phyloP scores from a whole-genome alignment of 2,888 invertebrate genomes.

The Himalopsyche japonica region DNA sequence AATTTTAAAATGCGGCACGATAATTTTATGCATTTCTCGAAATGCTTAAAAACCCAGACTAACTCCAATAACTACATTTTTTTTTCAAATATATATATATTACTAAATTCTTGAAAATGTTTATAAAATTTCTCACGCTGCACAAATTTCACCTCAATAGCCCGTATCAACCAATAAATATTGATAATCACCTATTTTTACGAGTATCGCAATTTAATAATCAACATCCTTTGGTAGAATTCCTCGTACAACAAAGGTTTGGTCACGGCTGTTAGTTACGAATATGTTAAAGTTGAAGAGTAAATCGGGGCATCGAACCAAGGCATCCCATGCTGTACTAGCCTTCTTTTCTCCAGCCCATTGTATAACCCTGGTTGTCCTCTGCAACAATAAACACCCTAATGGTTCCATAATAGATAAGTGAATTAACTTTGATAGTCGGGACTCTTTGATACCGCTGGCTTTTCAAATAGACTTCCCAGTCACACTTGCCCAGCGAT shows the following conservation, averaged over 20 bases:
- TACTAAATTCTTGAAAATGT: too few relatives aligned
- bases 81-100: too few relatives aligned
- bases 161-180: too few relatives aligned
- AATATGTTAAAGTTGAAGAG: background rate
- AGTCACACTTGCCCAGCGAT: background rate
- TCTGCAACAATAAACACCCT: conserved; percentile 17
- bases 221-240: background rate
- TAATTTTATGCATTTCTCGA: too few relatives aligned
- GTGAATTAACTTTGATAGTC: conserved; percentile 24
- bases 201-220: background rate
- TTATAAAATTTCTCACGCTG: too few relatives aligned
- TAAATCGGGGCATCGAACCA: conserved; percentile 23
- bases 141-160: too few relatives aligned
- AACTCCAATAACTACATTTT: too few relatives aligned
- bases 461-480: background rate
- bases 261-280: background rate
- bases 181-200: background rate
- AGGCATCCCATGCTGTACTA: background rate
- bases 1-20: too few relatives aligned
- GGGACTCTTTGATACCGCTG: background rate
- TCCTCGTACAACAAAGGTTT: background rate
- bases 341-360: conserved; percentile 11
- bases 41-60: too few relatives aligned
- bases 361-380: conserved; percentile 12
- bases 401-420: conserved; percentile 32